phyloP scores from a whole-genome alignment of 1,140 invertebrate genomes.

The Condylostylus longicornis region DNA sequence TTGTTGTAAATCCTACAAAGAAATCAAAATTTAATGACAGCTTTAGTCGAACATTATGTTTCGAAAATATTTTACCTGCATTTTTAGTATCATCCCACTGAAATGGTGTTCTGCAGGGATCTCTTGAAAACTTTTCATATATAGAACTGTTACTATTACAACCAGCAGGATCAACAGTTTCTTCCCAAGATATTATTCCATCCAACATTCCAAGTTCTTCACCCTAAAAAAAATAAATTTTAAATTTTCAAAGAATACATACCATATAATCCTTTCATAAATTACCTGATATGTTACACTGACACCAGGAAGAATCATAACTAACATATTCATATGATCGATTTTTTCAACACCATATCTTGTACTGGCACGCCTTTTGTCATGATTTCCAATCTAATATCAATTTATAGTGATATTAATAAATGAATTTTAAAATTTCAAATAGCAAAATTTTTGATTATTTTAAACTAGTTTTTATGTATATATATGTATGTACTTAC shows the following conservation, averaged over 20 bases:
- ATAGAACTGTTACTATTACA: constrained; percentile 36
- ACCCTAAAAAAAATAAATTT: constrained; percentile 14
- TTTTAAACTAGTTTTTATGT: too few relatives aligned
- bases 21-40: too few relatives aligned
- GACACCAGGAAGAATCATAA: constrained; percentile 50
- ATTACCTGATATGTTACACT: constrained; percentile 48
- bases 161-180: constrained; percentile 37
- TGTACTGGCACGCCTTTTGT: constrained; percentile 37
- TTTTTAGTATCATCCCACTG: constrained; percentile 43
- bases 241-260: not conserved
- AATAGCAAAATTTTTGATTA: not conserved
- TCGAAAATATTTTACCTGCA: too few relatives aligned
- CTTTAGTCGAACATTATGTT: too few relatives aligned
- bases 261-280: not conserved
- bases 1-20: constrained; percentile 43
- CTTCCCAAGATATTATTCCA: constrained; percentile 31
- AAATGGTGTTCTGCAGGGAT: constrained; percentile 52
- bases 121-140: constrained; percentile 37
- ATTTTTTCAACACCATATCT: constrained; percentile 39
- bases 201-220: constrained; percentile 49
- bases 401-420: constrained; percentile 2
- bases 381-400: constrained; percentile 43
- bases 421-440: not conserved
- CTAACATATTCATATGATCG: constrained; percentile 48
- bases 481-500: constrained; percentile 32